These are phyloP conservation scores for Antheraea yamamai DNA, from an alignment of 2,888 invertebrate species.

Conservation along the genomic window DNA sequence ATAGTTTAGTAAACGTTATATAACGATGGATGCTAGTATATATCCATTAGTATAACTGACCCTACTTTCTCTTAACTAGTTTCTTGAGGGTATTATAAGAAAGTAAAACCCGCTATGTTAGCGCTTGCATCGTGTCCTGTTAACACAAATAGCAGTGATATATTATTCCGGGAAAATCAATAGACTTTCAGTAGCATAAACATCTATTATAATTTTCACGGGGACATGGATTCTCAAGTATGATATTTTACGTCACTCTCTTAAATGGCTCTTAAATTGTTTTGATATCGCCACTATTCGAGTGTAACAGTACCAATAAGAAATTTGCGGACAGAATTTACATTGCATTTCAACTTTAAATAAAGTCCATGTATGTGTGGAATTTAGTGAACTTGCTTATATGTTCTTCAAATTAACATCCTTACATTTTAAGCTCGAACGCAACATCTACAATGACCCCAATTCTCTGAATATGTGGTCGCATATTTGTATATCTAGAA, in stretches of 20 bases:
- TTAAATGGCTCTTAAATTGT: neutral
- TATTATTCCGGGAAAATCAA: constrained; percentile 50
- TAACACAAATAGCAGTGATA: constrained; percentile 74
- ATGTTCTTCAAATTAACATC: constrained; percentile 2
- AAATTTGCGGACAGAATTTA: neutral
- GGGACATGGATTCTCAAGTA: neutral
- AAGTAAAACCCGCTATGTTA: constrained; percentile 80
- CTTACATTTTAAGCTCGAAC: constrained; percentile 10
- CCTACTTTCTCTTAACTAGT: constrained; percentile 81
- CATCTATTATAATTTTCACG: neutral
- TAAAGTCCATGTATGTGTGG: neutral
- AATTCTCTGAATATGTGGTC: constrained; percentile 34
- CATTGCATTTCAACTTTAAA: neutral
- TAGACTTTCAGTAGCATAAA: neutral
- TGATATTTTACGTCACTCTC: neutral
- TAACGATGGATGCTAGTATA: constrained; percentile 65
- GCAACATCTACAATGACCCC: constrained; percentile 37
- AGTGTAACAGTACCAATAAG: neutral
- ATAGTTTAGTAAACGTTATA: constrained; percentile 52
- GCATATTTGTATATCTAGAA: constrained; percentile 61
- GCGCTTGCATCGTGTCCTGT: constrained; percentile 77
- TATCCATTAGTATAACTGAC: constrained; percentile 57
- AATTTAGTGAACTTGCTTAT: neutral
- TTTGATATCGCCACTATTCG: neutral
- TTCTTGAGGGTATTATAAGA: constrained; percentile 78